Percentiles rank a stretch among this genome's conserved stretches.
These are phyloP conservation scores for Arbacia lixula DNA, from an alignment of 53 echinoderm and acorn worm genomes.

Conservation along the genomic window DNA sequence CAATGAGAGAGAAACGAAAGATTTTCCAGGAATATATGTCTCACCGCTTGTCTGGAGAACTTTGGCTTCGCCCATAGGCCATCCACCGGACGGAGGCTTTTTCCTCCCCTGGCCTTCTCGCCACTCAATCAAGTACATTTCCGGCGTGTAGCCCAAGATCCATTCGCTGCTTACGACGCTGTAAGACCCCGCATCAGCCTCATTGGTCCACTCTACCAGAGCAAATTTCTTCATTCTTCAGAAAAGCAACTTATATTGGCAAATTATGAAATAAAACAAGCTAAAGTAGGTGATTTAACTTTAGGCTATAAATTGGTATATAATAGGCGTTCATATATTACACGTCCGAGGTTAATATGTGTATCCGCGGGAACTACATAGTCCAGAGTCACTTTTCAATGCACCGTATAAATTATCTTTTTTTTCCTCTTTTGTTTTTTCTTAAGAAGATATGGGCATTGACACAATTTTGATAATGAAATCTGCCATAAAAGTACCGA, in stretches of 20 bases:
- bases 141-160: conserved; percentile 55
- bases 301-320: too few relatives aligned
- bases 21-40: neutral
- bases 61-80: conserved; percentile 53
- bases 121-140: conserved; percentile 56
- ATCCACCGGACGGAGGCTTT: conserved; percentile 58
- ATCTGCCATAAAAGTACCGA: too few relatives aligned
- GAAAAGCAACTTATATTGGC: neutral
- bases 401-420: too few relatives aligned
- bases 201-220: conserved; percentile 51
- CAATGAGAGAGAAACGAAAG: neutral
- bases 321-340: too few relatives aligned
- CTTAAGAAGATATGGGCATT: too few relatives aligned
- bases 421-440: too few relatives aligned
- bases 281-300: too few relatives aligned
- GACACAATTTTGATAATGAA: too few relatives aligned
- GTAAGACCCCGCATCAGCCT: conserved; percentile 48
- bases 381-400: too few relatives aligned
- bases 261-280: too few relatives aligned
- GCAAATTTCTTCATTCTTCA: conserved; percentile 39
- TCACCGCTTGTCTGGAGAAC: conserved; percentile 42
- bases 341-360: too few relatives aligned
- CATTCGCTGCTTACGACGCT: conserved; percentile 47
- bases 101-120: conserved; percentile 53
- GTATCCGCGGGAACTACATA: too few relatives aligned